Conservation (phyloP, 1,140 invertebrate genomes). For the Chlorops oryzae region DNA sequence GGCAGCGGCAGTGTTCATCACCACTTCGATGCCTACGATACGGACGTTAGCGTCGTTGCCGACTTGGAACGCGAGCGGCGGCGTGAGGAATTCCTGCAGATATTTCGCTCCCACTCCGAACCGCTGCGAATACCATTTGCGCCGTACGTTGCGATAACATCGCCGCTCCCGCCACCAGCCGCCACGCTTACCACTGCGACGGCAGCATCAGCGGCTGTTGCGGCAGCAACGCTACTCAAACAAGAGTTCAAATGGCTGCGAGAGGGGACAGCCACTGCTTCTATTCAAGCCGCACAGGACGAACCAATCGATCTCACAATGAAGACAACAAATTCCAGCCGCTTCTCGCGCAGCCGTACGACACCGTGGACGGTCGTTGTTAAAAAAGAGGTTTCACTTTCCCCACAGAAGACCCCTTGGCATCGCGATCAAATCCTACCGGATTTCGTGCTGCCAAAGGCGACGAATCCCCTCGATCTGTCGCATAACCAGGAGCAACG, state of each 20-base stretch:
- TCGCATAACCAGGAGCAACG: no score
- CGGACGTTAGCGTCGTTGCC: constrained; percentile 14
- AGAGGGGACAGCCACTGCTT: not conserved
- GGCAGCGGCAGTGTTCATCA: not conserved
- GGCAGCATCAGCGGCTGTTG: not conserved
- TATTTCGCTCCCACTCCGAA: constrained; percentile 42
- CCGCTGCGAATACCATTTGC: constrained; percentile 36
- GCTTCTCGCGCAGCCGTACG: constrained; percentile 50
- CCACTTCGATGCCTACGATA: constrained; percentile 1
- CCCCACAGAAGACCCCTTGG: no score
- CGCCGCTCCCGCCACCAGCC: constrained; percentile 25
- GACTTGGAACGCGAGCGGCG: constrained; percentile 26
- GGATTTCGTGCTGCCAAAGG: no score
- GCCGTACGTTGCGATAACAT: constrained; percentile 18
- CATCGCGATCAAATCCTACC: no score
- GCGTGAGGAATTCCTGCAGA: constrained; percentile 36
- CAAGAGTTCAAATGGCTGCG: not conserved
- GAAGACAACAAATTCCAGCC: constrained; percentile 52
- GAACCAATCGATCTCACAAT: constrained; percentile 73
- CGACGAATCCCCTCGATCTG: no score
- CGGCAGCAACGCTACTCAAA: not conserved
- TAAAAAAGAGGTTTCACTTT: no score
- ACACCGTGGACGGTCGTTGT: constrained; percentile 45
- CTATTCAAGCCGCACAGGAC: constrained; percentile 50
- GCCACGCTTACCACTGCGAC: not conserved